A percentile compares a stretch with the other conserved stretches of the same genome.
phyloP scores from a whole-genome alignment of 2,888 invertebrate species.

The Endomychus coccineus region DNA sequence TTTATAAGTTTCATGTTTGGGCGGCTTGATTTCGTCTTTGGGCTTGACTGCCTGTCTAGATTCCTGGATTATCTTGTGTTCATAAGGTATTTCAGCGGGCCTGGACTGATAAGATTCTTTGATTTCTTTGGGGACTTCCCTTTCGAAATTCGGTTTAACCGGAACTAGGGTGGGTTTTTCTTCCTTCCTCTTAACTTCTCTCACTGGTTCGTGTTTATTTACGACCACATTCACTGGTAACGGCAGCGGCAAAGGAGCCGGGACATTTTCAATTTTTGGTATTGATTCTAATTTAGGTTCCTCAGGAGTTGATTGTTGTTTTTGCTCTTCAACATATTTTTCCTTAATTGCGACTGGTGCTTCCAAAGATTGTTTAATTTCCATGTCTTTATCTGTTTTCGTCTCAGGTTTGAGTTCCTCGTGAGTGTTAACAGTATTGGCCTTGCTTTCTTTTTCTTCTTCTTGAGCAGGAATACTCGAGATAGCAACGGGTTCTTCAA shows the following conservation, averaged over 20 bases:
- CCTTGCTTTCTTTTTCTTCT: too few species aligned
- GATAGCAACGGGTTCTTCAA: too few species aligned
- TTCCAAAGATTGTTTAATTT: constrained; percentile 8
- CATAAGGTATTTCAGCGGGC: constrained; percentile 5
- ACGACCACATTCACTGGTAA: constrained; percentile 8
- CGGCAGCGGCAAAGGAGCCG: too few species aligned
- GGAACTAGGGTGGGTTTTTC: constrained; percentile 3
- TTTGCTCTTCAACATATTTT: constrained; percentile 1
- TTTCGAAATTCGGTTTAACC: constrained; percentile 6
- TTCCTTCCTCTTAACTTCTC: constrained; percentile 3
- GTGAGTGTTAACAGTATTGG: too few species aligned
- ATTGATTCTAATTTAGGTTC: too few species aligned
- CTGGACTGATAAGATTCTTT: constrained; percentile 6
- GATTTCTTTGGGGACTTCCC: constrained; percentile 8
- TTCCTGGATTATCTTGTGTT: too few species aligned
- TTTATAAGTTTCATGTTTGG: constrained; percentile 32
- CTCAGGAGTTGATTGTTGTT: constrained; percentile 3
- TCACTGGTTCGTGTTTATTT: constrained; percentile 3
- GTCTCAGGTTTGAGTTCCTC: constrained; percentile 5
- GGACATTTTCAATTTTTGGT: too few species aligned
- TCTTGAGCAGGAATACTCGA: too few species aligned
- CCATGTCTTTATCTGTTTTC: too few species aligned
- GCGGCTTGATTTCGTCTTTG: constrained; percentile 32
- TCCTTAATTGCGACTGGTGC: constrained; percentile 1
- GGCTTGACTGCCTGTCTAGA: constrained; percentile 1